Percentiles rank a stretch among this genome's conserved stretches.
phyloP scores from a whole-genome alignment of 2,888 invertebrate species.

The Schrankia costaestrigalis region DNA sequence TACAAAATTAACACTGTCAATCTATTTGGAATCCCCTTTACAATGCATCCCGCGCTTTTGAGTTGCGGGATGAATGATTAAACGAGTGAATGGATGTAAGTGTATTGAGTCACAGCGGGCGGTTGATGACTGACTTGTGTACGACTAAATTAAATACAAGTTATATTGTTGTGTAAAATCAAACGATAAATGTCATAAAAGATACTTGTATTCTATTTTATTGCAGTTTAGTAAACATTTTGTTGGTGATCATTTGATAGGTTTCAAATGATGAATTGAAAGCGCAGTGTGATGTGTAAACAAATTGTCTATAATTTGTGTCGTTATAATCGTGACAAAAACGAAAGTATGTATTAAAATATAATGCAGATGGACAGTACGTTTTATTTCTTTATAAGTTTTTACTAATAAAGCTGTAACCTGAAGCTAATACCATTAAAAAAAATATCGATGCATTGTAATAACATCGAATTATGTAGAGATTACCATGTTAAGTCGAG shows the following conservation, averaged over 20 bases:
- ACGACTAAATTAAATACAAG: constrained; percentile 43
- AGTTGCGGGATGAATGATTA: constrained; percentile 39
- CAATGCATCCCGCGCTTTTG: constrained; percentile 42
- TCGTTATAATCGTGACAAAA: background rate
- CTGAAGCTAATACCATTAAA: no score
- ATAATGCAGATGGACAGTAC: no score
- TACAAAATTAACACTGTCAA: constrained; percentile 23
- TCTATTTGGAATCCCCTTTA: constrained; percentile 27
- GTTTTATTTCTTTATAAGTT: no score
- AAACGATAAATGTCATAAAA: constrained; percentile 23
- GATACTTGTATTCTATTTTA: constrained; percentile 21
- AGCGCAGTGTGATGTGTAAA: no score
- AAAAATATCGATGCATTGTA: no score
- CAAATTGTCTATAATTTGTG: no score
- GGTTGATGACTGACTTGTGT: constrained; percentile 40
- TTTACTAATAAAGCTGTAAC: no score
- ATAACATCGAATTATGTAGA: no score
- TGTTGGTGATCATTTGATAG: constrained; percentile 24
- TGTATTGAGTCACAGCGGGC: constrained; percentile 37
- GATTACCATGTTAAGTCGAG: no score
- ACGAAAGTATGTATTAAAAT: no score
- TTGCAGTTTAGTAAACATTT: constrained; percentile 19
- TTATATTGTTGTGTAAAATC: constrained; percentile 28
- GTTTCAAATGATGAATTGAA: constrained; percentile 2
- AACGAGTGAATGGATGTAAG: constrained; percentile 37